Conservation (phyloP, 2,113 vertebrate genomes). For the Zapus hudsonius region DNA sequence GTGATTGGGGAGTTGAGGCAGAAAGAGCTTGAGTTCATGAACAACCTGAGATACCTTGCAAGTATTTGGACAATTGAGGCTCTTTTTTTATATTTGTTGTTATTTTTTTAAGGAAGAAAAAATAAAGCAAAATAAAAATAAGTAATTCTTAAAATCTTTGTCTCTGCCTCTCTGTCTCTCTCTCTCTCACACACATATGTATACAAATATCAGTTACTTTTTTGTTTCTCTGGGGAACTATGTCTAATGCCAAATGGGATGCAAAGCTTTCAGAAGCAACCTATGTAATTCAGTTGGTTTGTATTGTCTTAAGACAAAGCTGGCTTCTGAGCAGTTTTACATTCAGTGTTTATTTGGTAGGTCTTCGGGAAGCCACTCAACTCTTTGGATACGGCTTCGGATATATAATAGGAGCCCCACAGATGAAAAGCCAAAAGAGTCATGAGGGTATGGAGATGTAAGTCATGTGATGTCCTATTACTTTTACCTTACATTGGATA, state of each 20-base stretch:
- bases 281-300: not conserved
- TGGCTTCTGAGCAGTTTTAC: not conserved
- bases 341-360: conserved; percentile 73
- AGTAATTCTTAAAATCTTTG: not conserved
- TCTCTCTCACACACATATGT: not conserved
- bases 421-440: conserved; percentile 74
- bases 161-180: not conserved
- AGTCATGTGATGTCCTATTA: conserved; percentile 57
- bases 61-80: not conserved
- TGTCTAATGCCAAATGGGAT: not conserved
- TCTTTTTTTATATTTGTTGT: too few species aligned
- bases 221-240: not conserved
- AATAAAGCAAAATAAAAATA: too few species aligned
- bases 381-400: conserved; percentile 86
- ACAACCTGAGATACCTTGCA: not conserved
- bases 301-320: not conserved
- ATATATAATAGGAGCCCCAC: conserved; percentile 80
- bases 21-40: not conserved
- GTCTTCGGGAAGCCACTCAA: conserved; percentile 81
- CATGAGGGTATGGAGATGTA: conserved; percentile 63
- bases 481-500: conserved; percentile 4
- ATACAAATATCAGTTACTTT: not conserved
- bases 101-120: too few species aligned
- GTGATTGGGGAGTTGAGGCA: not conserved
- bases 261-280: not conserved